These are phyloP conservation scores for Taenaris catops DNA, from an alignment of 2,888 invertebrate genomes.

Conservation along the genomic window DNA sequence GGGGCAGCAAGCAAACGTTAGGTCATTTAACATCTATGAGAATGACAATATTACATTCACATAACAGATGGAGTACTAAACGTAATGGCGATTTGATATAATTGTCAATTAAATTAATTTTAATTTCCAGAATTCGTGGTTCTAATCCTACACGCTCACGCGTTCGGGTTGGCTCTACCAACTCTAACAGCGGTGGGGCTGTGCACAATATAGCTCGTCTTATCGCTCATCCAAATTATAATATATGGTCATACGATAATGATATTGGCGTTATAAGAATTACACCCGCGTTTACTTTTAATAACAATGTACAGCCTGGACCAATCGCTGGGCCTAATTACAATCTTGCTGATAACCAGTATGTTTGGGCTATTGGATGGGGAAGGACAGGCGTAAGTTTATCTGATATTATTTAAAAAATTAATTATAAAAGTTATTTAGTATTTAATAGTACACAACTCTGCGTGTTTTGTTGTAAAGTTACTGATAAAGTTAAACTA, in stretches of 20 bases:
- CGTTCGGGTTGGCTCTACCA: conserved; percentile 3
- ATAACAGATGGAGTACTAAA: too few relatives aligned
- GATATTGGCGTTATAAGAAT: conserved; percentile 4
- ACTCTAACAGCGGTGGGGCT: conserved; percentile 3
- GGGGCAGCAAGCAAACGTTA: too few relatives aligned
- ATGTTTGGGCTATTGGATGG: conserved; percentile 7
- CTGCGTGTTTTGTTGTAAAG: too few relatives aligned
- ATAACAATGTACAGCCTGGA: neutral
- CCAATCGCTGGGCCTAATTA: conserved; percentile 2
- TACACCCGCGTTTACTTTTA: neutral
- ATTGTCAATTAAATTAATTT: neutral
- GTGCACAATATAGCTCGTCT: neutral
- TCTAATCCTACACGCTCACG: too few relatives aligned
- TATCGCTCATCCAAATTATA: conserved; percentile 1
- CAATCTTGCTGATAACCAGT: neutral
- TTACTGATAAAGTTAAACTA: too few relatives aligned
- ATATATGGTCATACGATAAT: neutral
- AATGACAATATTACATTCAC: too few relatives aligned
- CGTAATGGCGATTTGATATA: too few relatives aligned
- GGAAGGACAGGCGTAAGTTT: conserved; percentile 1
- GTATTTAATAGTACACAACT: too few relatives aligned
- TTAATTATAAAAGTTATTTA: neutral
- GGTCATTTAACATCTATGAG: too few relatives aligned
- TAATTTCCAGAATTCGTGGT: neutral
- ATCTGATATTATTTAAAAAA: too few relatives aligned